Evolutionary conservation across 2,113 vertebrate species (phyloP).

Genomic region (Myanophis thanlyinensis): DNA sequence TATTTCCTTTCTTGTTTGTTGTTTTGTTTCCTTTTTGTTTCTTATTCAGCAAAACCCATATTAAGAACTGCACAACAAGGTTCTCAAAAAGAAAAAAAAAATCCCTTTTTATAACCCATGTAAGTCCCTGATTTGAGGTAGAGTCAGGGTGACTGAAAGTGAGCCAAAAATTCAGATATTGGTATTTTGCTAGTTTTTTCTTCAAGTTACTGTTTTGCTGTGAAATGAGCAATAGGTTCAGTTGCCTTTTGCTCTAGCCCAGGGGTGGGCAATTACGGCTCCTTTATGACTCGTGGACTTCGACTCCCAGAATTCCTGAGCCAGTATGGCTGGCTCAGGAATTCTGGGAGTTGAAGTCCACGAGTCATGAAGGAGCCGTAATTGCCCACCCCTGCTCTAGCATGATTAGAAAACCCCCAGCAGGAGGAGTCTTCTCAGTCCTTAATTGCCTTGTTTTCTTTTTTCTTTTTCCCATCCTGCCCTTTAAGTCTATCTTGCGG

Average conservation of each 20-base stretch:
- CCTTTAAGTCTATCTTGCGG: neutral
- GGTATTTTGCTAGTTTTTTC: neutral
- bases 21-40: conserved; percentile 3
- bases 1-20: conserved; percentile 17
- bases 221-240: neutral
- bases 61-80: neutral
- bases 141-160: neutral
- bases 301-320: too few relatives aligned
- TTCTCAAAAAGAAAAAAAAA: neutral
- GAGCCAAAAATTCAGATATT: neutral
- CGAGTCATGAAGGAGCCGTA: too few relatives aligned
- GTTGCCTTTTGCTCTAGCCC: neutral
- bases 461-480: neutral
- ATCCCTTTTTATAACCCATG: neutral
- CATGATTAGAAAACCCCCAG: conserved; percentile 8
- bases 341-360: too few relatives aligned
- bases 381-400: too few relatives aligned
- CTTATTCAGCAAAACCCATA: neutral
- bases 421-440: neutral
- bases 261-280: too few relatives aligned
- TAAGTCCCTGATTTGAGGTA: neutral
- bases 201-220: neutral
- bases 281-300: too few relatives aligned
- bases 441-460: neutral
- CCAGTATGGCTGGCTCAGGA: too few relatives aligned